Percentiles rank a stretch among this genome's conserved stretches.
Evolutionary conservation across 2,797 vertebrate species (phyloP).

Genomic region (Hafferia zeledoni): DNA sequence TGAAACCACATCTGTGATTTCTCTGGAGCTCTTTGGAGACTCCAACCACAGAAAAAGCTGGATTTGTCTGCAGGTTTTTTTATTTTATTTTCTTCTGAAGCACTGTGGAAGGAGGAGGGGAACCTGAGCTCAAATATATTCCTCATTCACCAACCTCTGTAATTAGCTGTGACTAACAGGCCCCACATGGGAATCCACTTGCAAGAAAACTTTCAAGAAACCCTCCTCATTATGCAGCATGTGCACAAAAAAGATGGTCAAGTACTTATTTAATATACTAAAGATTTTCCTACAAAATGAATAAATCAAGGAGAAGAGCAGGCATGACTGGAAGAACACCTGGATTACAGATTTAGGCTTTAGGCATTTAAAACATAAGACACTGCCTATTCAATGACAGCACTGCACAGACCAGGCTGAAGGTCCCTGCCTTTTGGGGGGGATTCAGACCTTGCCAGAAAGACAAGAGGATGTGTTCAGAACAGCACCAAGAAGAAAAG

Average conservation of each 20-base stretch:
- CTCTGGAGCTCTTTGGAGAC: constrained; percentile 59
- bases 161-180: constrained; percentile 78
- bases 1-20: constrained; percentile 66
- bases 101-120: constrained; percentile 1
- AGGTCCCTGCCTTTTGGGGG: neutral
- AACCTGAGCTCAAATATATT: constrained; percentile 44
- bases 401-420: neutral
- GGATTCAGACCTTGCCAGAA: neutral
- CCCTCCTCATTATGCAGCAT: neutral
- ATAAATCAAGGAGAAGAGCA: neutral
- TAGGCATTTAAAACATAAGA: neutral
- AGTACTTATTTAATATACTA: neutral
- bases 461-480: neutral
- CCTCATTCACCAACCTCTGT: constrained; percentile 52
- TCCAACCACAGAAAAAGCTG: constrained; percentile 16
- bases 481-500: neutral
- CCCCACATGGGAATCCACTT: constrained; percentile 69
- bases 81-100: constrained; percentile 66
- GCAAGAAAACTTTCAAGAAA: constrained; percentile 58
- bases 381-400: neutral
- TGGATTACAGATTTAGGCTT: neutral
- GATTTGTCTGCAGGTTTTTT: constrained; percentile 65
- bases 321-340: neutral
- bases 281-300: neutral
- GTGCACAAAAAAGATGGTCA: neutral